phyloP scores from a whole-genome alignment of 2,888 invertebrate species.

The Portevinia maculata region DNA sequence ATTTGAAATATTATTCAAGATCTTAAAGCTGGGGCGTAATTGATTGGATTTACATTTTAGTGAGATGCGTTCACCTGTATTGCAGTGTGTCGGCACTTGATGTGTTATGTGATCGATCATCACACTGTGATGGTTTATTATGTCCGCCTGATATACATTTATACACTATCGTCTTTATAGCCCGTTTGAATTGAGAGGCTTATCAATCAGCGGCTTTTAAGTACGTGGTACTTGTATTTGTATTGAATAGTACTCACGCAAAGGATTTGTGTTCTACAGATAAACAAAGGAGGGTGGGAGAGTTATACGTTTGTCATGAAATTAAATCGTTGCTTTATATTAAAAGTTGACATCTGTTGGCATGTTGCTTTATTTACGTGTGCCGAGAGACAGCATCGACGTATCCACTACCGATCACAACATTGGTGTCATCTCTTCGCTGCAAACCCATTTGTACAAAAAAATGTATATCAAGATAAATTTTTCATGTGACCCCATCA shows the following conservation, averaged over 20 bases:
- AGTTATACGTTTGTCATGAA: too few species aligned
- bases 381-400: too few species aligned
- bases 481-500: slow-evolving; percentile 55
- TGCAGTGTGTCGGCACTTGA: slow-evolving; percentile 10
- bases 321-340: too few species aligned
- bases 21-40: slow-evolving; percentile 19
- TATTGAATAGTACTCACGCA: too few species aligned
- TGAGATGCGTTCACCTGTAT: slow-evolving; percentile 17
- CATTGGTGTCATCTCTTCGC: neutral
- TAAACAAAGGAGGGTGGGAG: too few species aligned
- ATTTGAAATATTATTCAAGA: slow-evolving; percentile 46
- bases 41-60: slow-evolving; percentile 51
- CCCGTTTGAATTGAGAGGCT: slow-evolving; percentile 14
- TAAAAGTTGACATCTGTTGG: neutral
- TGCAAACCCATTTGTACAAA: neutral
- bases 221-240: too few species aligned
- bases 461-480: slow-evolving; percentile 28
- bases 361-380: too few species aligned
- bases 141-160: slow-evolving; percentile 58
- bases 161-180: neutral
- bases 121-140: slow-evolving; percentile 44
- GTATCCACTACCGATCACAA: too few species aligned
- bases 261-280: too few species aligned
- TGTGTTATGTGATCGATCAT: slow-evolving; percentile 33
- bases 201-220: slow-evolving; percentile 31